Base-by-base conservation (phyloP, 2,797 vertebrate species). In the Malurus leucopterus region DNA sequence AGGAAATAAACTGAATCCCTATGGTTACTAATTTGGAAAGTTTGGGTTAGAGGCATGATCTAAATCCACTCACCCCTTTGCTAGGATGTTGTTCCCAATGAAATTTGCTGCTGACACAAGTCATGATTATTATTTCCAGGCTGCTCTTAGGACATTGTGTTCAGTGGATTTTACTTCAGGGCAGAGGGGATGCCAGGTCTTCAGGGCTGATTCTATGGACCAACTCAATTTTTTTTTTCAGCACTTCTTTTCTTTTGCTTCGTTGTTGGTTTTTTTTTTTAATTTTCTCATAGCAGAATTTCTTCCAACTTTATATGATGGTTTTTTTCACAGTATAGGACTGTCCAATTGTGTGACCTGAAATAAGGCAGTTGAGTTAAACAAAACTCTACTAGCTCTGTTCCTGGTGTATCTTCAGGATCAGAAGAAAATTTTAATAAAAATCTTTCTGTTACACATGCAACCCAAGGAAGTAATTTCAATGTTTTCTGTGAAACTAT, bases 201-300 rank as follows among this genome's bases (percentile, higher is more conserved):
- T 77, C 58, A 61, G 47, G 32, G 18, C 11, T 74, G 65, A 83
- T 84, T 93, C 91, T 93, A 43, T 88, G 71, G 92, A 95, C 64
- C 80, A 91, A 81, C 69, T 77, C 6, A 14, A 12, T 8, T 76
- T 40, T 67, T 36, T 26, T 36, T 26, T 46, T 23, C 34, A 44
- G 13, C 17, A 13, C 5, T 27, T 27, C 0, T 26, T 10, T 58
- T 59, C 57, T 32, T 41, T 11, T 36, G 36, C 11, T 23, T 27
- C 7, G 1, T 18, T 12, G 5, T 43, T 22, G 22, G 7, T 1
- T 18, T 38, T 86, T 41, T 8, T 36, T 59, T 53, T 38, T 38
- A 20, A 6, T 62, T 68, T 82, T 83, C n/a, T 87, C 5, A 29
- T 34, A 38, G 27, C 86, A 86, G 71, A 93, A 90, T 76, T 83